Percentiles rank a stretch among this genome's conserved stretches.
These are phyloP conservation scores for Rhabdomys pumilio DNA, from an alignment of 2,797 vertebrate species.

Conservation along the genomic window DNA sequence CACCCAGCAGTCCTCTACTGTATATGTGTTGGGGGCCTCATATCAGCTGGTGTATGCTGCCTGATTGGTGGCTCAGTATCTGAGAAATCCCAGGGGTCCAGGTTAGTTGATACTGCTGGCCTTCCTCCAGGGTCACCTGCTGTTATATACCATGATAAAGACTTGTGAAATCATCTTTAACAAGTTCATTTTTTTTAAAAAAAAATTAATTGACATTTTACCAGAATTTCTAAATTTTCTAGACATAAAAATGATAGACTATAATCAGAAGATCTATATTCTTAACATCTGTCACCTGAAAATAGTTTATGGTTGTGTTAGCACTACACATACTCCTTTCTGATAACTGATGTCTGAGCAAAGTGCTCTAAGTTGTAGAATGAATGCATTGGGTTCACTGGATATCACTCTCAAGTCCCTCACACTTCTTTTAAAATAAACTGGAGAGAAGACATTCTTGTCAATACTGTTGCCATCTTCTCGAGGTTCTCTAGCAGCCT, in stretches of 20 bases:
- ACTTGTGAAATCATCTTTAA: background rate
- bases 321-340: background rate
- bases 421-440: background rate
- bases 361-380: constrained; percentile 14
- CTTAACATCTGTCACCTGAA: constrained; percentile 1
- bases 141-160: background rate
- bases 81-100: no score
- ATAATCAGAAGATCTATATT: background rate
- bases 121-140: background rate
- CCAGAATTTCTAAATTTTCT: constrained; percentile 37
- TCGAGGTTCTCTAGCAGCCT: background rate
- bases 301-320: background rate
- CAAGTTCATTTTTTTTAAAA: background rate
- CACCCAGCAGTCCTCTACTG: no score
- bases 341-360: background rate
- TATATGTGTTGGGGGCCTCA: no score
- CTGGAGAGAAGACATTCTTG: background rate
- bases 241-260: constrained; percentile 6
- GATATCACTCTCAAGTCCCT: background rate
- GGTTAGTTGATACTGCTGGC: no score
- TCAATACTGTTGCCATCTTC: background rate
- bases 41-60: no score
- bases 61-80: no score
- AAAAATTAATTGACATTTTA: background rate
- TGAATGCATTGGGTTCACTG: background rate